Evolutionary conservation across 1,140 invertebrate species (phyloP).

Genomic region (Drosophila funebris): DNA sequence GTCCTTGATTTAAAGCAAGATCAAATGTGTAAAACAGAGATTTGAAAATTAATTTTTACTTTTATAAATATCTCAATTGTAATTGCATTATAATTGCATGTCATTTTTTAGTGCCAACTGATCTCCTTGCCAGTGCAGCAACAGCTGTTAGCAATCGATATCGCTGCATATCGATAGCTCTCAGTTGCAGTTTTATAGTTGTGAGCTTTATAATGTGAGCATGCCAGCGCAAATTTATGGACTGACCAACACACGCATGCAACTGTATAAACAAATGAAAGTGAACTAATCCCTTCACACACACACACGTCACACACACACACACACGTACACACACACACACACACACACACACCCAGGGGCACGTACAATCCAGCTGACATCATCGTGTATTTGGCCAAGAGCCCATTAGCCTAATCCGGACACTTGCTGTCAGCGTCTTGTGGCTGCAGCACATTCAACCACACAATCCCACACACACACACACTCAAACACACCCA

Average conservation of each 20-base stretch:
- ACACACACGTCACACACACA: background rate
- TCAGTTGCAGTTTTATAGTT: background rate
- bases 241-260: no score
- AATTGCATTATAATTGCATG: no score
- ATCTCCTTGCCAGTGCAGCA: background rate
- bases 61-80: no score
- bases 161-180: background rate
- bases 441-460: background rate
- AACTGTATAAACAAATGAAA: background rate
- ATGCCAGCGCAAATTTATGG: no score
- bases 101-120: no score
- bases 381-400: conserved; percentile 11
- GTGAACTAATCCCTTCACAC: background rate
- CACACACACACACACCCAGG: background rate
- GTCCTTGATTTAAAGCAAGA: no score
- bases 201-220: background rate
- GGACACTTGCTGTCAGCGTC: conserved; percentile 1
- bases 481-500: background rate
- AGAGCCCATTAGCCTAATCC: conserved; percentile 26
- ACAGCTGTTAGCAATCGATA: background rate
- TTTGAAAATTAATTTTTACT: no score
- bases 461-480: background rate
- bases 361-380: conserved; percentile 6
- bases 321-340: background rate
- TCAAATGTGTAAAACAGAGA: no score